A percentile compares a stretch with the other conserved stretches of the same genome.
These are phyloP conservation scores for Lepas anatifera DNA, from an alignment of 2,888 invertebrate species.

Conservation along the genomic window DNA sequence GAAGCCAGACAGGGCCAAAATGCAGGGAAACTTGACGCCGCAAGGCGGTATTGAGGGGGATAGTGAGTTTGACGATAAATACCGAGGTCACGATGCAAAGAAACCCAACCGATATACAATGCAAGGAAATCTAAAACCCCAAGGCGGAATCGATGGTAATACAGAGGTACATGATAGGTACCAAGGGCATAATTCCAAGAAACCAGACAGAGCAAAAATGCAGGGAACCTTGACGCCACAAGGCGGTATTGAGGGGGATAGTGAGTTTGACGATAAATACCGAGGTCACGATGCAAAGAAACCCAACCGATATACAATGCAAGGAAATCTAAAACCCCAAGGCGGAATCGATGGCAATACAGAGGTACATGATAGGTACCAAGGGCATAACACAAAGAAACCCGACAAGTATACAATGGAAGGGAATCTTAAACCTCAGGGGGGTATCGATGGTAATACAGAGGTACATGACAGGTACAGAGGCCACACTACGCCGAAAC, in stretches of 20 bases:
- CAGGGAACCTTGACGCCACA: background rate
- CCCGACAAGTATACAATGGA: background rate
- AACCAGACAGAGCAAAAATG: background rate
- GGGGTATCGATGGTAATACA: background rate
- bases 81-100: background rate
- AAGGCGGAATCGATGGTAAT: background rate
- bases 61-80: background rate
- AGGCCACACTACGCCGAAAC: background rate
- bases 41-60: background rate
- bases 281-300: background rate
- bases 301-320: background rate
- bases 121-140: background rate
- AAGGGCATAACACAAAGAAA: background rate
- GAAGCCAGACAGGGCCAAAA: background rate
- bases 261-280: background rate
- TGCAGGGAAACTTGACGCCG: background rate
- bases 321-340: background rate
- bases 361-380: background rate
- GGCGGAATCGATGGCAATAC: background rate
- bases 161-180: background rate
- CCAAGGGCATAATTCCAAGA: background rate
- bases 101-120: background rate
- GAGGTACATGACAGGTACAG: background rate
- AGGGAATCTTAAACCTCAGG: background rate
- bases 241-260: background rate